Evolutionary conservation across 53 echinoderm and acorn worm species (phyloP).

Genomic region (Astropecten irregularis): DNA sequence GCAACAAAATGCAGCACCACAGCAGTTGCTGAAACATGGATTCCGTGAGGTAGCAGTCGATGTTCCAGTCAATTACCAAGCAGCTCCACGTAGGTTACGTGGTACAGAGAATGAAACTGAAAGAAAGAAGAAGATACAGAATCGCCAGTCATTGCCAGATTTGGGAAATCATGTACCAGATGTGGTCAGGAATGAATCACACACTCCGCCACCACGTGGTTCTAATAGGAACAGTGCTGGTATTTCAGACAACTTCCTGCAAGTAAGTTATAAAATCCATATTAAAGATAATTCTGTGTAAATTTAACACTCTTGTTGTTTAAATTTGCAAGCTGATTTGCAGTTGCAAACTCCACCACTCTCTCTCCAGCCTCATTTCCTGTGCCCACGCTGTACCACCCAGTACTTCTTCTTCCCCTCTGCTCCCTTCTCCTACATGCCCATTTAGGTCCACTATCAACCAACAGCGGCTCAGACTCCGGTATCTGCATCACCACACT

Average conservation of each 20-base stretch:
- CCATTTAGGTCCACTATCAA: too few species aligned
- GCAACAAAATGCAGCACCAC: conserved; percentile 12
- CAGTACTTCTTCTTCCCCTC: too few species aligned
- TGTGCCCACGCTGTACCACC: too few species aligned
- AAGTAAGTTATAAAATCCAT: conserved; percentile 1
- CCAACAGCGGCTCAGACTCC: too few species aligned
- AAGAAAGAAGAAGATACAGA: conserved; percentile 69
- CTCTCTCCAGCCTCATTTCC: too few species aligned
- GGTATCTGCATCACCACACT: too few species aligned
- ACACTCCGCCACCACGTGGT: conserved; percentile 8
- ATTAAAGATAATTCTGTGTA: too few species aligned
- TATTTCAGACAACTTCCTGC: conserved; percentile 20
- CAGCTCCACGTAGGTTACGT: conserved; percentile 45
- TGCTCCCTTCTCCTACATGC: too few species aligned
- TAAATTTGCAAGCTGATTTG: too few species aligned
- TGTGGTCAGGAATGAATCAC: conserved; percentile 16
- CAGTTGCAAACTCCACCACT: too few species aligned
- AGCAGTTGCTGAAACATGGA: conserved; percentile 5
- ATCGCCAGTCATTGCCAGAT: conserved; percentile 83
- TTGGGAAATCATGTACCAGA: conserved; percentile 37
- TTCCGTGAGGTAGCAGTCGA: conserved; percentile 50
- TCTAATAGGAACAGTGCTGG: not conserved
- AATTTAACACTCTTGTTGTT: too few species aligned
- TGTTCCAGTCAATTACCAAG: conserved; percentile 57
- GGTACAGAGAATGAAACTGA: conserved; percentile 60